Base-by-base conservation (phyloP, 1,140 invertebrate species). In the Geopemphigus sp. region DNA sequence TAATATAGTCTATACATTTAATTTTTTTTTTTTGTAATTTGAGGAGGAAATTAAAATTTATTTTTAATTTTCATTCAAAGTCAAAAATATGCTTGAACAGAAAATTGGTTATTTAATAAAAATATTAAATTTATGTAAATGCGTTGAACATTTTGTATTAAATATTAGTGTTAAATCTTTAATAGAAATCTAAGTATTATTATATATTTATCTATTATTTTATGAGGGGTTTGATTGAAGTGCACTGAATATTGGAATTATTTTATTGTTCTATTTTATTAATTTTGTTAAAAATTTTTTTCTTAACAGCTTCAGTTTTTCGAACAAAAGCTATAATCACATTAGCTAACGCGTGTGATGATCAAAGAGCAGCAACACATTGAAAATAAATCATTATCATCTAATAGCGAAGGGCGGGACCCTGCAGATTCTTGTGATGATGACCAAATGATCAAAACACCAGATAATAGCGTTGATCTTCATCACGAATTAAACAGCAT, bases 391-490 rank as follows among this genome's bases (percentile, higher is more conserved):
- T 56, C 70, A 22, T 76, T 32, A 47, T 76, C 56, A 19, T 76
- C 57, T 45, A 61, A 6, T 45, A 45, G 24, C 24, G 73, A 53
- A 45, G 57, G 29, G 19, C 22, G 22, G 14, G 73, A 61, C 22
- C 56, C 73, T 61, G 24, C 73, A 61, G 24, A 15, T 61, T 15
- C 57, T 22, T 32, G 56, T 24, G 73, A 76, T 76, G 73, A 47
- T 76, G 45, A 45, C 15, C 73, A 76, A 76, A 76, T 76, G 73
- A 76, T 76, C 22, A 76, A 76, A 47, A 61, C 73, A 11, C 73
- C 22, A 0, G 73, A 76, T 47, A 76, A 76, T 39, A 76, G 54
- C 45, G 15, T 56, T 61, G 56, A 61, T 47, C 29, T 76, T 24
- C 56, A 61, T 76, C 73, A 76, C 56, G 73, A 61, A 47, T 47